Evolutionary conservation across 2,113 vertebrate genomes (phyloP), one percentile per base, ranked within the genome.

Genomic region (Tetraodon nigroviridis): DNA sequence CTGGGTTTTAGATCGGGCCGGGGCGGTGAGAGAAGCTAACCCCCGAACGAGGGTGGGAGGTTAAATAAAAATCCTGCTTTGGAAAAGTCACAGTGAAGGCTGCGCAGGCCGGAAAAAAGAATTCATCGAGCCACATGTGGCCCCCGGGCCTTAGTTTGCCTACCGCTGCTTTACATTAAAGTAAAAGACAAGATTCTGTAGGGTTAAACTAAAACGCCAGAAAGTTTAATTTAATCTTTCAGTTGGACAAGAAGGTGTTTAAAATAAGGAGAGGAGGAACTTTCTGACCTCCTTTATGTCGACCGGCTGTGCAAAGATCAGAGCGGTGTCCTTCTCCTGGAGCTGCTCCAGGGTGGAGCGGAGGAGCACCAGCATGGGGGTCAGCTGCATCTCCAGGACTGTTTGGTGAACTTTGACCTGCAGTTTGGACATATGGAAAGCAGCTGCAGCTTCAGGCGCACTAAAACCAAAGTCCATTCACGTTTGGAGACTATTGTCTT

Each of bases 401-500:
- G 94, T 92, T 81, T 98, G 95, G 56, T 97, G 94, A 59, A 97
- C 79, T 78, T 93, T 98, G 47, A 98, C 91, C 97, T 98, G 65
- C 0, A 21, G 10, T 37, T 27, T 4, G 4, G 42, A 48, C 45
- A 73, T 2, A 44, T 16, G 16, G 3, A 2, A 44, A 3, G 15
- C 1, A 44, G 42, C 42, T 17, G 16, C 14, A 44, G 17, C 15
- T 44, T 5, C 15, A 44, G 15, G 41, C 13, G 15, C 2, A 44
- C 8, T 11, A 1, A 2, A 37, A 12, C 2, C 32, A 37, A 37
- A 27, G 24, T 27, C 24, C 24, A 27, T 27, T 27, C 22, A 24
- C 22, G 22, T 24, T 24, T 24, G 22, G 22, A 24, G 22, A 24
- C 2, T 24, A 24, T 24, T 24, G 5, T 27, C 24, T 27, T 27